A percentile compares a stretch with the other conserved stretches of the same genome.
Conservation (phyloP, 37 sponge, comb jelly and placozoan genomes). For the Cladorhizidae sp. region DNA sequence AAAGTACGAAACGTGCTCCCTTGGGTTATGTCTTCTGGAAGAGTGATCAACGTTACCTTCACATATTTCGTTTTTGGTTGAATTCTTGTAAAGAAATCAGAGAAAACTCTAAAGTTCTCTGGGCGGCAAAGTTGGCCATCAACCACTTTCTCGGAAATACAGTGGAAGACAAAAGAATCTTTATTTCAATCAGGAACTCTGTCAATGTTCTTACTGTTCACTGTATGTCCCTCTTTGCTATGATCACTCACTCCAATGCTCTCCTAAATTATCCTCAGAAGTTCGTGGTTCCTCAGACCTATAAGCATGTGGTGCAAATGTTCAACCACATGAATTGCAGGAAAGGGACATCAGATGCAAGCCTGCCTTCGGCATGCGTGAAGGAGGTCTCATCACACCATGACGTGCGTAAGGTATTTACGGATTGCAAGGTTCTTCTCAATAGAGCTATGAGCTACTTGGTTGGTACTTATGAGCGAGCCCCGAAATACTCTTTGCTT, state of each 20-base stretch:
- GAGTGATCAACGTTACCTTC: slow-evolving; percentile 14
- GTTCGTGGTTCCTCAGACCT: slow-evolving; percentile 21
- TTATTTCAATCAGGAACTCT: slow-evolving; percentile 25
- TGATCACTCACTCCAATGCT: slow-evolving; percentile 19
- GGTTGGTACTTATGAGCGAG: slow-evolving; percentile 18
- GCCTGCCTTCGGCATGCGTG: slow-evolving; percentile 29
- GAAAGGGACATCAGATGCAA: not conserved
- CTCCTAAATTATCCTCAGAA: not conserved
- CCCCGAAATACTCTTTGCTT: slow-evolving; percentile 31
- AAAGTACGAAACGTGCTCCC: not conserved
- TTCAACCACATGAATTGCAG: slow-evolving; percentile 45
- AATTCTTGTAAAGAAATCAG: slow-evolving; percentile 27
- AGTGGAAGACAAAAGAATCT: not conserved
- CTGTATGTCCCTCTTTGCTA: slow-evolving; percentile 33
- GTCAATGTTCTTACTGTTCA: slow-evolving; percentile 35
- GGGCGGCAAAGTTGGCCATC: slow-evolving; percentile 28
- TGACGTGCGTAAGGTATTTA: not conserved
- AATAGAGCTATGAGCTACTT: slow-evolving; percentile 13
- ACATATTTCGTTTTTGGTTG: slow-evolving; percentile 49
- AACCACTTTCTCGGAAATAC: slow-evolving; percentile 34
- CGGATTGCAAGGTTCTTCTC: slow-evolving; percentile 12
- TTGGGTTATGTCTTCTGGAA: slow-evolving; percentile 21
- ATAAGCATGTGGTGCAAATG: slow-evolving; percentile 43
- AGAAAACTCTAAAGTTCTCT: not conserved
- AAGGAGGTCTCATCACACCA: not conserved